Evolutionary conservation across 2,113 vertebrate genomes (phyloP), one percentile per base, ranked within the genome.

Genomic region (Cephalopholis sonnerati): DNA sequence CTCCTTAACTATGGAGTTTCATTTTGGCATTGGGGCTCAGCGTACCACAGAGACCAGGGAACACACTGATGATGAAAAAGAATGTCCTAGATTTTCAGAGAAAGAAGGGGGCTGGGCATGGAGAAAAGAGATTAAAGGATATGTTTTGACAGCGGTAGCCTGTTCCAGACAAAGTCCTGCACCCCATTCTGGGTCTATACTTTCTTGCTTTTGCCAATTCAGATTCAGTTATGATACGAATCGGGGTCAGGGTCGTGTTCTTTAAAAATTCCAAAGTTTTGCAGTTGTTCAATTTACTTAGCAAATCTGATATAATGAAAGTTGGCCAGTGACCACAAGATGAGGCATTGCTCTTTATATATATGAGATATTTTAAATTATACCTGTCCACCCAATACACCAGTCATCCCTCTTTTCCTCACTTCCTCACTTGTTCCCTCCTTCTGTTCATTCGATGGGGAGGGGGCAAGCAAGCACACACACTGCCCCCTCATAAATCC

Each of bases 11-110:
- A 57, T 81, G 50, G 73, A 55, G 77, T 87, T 82, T 87, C 61
- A 66, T 87, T 90, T 91, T 87, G 85, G 86, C 84, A 63, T 82
- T 50, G 81, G 84, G 71, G 24, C 87, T 85, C 79, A 76, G 88
- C 54, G 18, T 81, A 89, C 90, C 85, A 68, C 86, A 77, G 93
- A 88, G 89, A 92, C 83, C 46, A n/a, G 76, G 78, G 77, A 86
- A 88, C 82, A 80, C 73, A 84, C 39, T 83, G 77, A 87, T 91
- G 88, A 91, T 91, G 87, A 94, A 94, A 91, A 91, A 91, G 81
- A 90, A 84, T 91, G 93, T 86, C 92, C 93, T 86, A 92, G 93
- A 94, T 94, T 92, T 92, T 79, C 71, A 91, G 77, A 86, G 88
- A 84, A 80, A 86, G 87, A 86, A 79, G 74, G 75, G 84, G 90